Evolutionary conservation across 2,888 invertebrate genomes (phyloP).

Genomic region (Laspeyria flexula): DNA sequence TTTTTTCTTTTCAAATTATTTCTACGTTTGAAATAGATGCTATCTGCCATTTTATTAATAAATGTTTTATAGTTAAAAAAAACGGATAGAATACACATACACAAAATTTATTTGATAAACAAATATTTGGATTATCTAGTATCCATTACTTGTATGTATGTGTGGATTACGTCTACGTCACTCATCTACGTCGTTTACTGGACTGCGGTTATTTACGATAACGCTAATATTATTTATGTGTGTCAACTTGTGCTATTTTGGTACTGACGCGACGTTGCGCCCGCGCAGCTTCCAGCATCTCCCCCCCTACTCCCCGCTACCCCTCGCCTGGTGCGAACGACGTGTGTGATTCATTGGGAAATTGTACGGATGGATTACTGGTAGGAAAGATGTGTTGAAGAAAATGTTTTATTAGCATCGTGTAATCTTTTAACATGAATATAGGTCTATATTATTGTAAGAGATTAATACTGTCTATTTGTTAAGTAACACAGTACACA

Average conservation of each 20-base stretch:
- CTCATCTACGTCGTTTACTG: constrained; percentile 33
- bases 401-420: background rate
- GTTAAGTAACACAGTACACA: too few species aligned
- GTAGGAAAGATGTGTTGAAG: background rate
- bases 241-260: constrained; percentile 82
- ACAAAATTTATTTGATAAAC: too few species aligned
- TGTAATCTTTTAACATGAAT: background rate
- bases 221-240: constrained; percentile 80
- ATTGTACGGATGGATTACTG: constrained; percentile 46
- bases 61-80: too few species aligned
- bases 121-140: too few species aligned
- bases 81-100: too few species aligned
- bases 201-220: constrained; percentile 66
- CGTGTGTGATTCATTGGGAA: constrained; percentile 69
- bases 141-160: background rate
- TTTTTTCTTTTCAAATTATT: too few species aligned
- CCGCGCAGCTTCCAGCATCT: constrained; percentile 22
- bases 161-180: constrained; percentile 12
- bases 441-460: constrained; percentile 1
- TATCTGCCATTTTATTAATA: too few species aligned
- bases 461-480: too few species aligned
- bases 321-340: too few species aligned
- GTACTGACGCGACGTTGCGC: constrained; percentile 54
- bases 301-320: too few species aligned
- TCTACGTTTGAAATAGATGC: too few species aligned